Evolutionary conservation across 1,140 invertebrate species (phyloP).

Genomic region (Hermetia illucens): DNA sequence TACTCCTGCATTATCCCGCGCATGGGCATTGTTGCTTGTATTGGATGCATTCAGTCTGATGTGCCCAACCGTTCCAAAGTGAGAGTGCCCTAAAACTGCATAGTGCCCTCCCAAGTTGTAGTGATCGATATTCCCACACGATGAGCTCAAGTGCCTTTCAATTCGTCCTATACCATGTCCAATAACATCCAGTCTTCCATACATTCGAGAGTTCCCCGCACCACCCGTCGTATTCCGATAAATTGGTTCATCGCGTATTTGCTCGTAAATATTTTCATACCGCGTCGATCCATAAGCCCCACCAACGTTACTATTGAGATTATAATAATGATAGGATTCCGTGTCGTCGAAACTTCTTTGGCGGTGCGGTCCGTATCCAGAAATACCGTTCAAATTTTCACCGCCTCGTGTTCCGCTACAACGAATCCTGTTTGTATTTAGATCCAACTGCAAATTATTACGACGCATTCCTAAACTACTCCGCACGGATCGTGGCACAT

Average conservation of each 20-base stretch:
- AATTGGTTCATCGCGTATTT: slow-evolving; percentile 34
- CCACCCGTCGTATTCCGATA: slow-evolving; percentile 15
- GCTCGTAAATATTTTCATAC: slow-evolving; percentile 35
- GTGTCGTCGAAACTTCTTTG: slow-evolving; percentile 30
- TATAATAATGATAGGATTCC: slow-evolving; percentile 28
- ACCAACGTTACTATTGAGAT: slow-evolving; percentile 9
- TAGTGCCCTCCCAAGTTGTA: slow-evolving; percentile 30
- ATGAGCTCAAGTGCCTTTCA: slow-evolving; percentile 38
- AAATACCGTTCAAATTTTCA: slow-evolving; percentile 14
- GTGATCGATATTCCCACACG: slow-evolving; percentile 41
- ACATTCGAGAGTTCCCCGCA: slow-evolving; percentile 31
- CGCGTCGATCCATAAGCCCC: slow-evolving; percentile 13
- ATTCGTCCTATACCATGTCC: slow-evolving; percentile 40
- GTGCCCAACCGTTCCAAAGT: slow-evolving; percentile 28
- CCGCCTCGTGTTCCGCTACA: neutral
- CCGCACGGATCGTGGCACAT: slow-evolving; percentile 26
- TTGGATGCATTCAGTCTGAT: slow-evolving; percentile 19
- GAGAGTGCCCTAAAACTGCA: slow-evolving; percentile 27
- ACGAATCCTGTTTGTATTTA: slow-evolving; percentile 5
- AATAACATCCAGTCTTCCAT: slow-evolving; percentile 36
- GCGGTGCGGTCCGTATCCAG: slow-evolving; percentile 4
- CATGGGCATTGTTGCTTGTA: slow-evolving; percentile 12
- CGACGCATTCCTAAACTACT: slow-evolving; percentile 25
- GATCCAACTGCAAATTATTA: slow-evolving; percentile 25
- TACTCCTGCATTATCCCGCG: slow-evolving; percentile 16